phyloP scores from a whole-genome alignment of 2,888 invertebrate genomes.

The Apamea crenata region DNA sequence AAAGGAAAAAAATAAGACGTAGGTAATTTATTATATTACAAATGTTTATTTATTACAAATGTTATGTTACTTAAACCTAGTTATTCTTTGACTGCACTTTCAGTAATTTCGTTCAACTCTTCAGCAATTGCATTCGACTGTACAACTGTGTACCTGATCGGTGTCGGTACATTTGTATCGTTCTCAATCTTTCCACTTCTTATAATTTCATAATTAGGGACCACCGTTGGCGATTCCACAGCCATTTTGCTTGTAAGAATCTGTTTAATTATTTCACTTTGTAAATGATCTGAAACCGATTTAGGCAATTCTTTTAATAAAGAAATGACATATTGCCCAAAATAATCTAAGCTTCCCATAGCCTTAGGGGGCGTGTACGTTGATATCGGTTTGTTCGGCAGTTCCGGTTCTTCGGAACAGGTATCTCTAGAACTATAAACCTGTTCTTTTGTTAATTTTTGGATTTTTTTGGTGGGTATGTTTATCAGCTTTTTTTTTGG shows the following conservation, averaged over 20 bases:
- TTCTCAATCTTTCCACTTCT: neutral
- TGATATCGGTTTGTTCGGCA: neutral
- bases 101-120: neutral
- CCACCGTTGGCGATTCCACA: neutral
- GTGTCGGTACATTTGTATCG: neutral
- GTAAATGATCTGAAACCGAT: slow-evolving; percentile 69
- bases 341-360: slow-evolving; percentile 69
- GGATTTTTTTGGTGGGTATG: neutral
- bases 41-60: neutral
- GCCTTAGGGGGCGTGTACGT: neutral
- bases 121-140: neutral
- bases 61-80: neutral
- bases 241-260: slow-evolving; percentile 54
- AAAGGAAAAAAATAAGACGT: slow-evolving; percentile 13
- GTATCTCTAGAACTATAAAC: slow-evolving; percentile 6
- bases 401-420: slow-evolving; percentile 17
- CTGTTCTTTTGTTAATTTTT: slow-evolving; percentile 36
- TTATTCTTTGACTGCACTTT: slow-evolving; percentile 17
- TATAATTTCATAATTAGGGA: slow-evolving; percentile 1
- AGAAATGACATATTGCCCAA: slow-evolving; percentile 72
- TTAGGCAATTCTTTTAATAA: slow-evolving; percentile 74
- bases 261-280: slow-evolving; percentile 72
- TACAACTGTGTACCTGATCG: neutral
- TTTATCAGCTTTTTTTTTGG: slow-evolving; percentile 1
- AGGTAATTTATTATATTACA: neutral